Conservation (phyloP, 2,113 vertebrate genomes). For the Saguinus imperator region DNA sequence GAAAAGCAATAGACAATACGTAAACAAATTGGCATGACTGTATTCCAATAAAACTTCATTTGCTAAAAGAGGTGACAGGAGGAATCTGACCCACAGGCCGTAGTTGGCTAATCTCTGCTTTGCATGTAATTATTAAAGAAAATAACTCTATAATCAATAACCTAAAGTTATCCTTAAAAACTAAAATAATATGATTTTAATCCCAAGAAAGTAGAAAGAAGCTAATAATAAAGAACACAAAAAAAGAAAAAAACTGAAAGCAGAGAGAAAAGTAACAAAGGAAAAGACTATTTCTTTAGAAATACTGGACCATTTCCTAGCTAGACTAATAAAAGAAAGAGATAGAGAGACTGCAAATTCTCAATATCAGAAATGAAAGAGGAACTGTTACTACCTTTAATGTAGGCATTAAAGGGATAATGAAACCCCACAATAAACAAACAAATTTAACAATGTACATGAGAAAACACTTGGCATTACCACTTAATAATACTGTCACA, state of each 20-base stretch:
- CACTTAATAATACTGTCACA: background rate
- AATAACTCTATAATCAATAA: background rate
- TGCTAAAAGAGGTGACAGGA: background rate
- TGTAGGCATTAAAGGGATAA: background rate
- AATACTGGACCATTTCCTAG: too few relatives aligned
- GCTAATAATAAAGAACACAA: too few relatives aligned
- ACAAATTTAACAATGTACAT: background rate
- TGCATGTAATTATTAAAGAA: background rate
- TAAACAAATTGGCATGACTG: background rate
- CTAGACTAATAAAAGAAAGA: too few relatives aligned
- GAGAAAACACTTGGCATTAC: too few relatives aligned
- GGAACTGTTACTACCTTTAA: background rate
- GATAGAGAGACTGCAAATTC: too few relatives aligned
- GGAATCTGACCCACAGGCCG: background rate
- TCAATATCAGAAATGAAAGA: background rate
- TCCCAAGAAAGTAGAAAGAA: too few relatives aligned
- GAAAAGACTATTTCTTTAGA: too few relatives aligned
- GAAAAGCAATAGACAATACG: background rate
- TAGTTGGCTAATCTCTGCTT: background rate
- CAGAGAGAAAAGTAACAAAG: background rate
- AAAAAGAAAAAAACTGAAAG: too few relatives aligned
- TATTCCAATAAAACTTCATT: background rate
- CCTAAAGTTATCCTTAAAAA: background rate
- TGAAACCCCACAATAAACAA: background rate
- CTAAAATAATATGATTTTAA: background rate